phyloP scores from a whole-genome alignment of 2,113 vertebrate genomes.

The Laterallus jamaicensis region DNA sequence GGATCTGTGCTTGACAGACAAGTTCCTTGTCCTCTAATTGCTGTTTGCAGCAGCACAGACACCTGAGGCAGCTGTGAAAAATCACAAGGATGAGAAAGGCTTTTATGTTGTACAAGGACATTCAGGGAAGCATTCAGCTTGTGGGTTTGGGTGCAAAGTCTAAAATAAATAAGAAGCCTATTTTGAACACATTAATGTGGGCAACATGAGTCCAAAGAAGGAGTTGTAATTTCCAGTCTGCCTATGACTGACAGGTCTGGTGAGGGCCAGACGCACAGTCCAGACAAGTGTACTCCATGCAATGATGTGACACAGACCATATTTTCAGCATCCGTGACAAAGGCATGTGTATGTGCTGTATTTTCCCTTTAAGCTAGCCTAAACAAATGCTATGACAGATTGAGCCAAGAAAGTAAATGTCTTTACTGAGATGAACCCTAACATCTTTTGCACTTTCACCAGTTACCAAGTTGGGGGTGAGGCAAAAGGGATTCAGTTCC shows the following conservation, averaged over 20 bases:
- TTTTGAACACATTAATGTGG: background rate
- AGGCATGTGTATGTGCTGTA: background rate
- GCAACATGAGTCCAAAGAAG: background rate
- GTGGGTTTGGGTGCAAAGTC: background rate
- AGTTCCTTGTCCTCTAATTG: conserved; percentile 37
- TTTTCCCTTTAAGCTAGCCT: background rate
- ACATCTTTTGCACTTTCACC: background rate
- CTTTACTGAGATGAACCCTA: background rate
- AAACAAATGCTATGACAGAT: background rate
- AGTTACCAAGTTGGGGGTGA: background rate
- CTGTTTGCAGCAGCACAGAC: conserved; percentile 7
- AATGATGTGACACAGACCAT: background rate
- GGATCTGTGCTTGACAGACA: conserved; percentile 13
- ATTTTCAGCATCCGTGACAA: background rate
- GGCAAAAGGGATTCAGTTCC: background rate
- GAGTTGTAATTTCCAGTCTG: background rate
- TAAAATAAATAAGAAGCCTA: background rate
- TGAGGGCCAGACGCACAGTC: background rate
- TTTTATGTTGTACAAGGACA: conserved; percentile 16
- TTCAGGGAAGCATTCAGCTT: background rate
- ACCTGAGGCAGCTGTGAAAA: conserved; percentile 4
- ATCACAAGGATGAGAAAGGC: conserved; percentile 7
- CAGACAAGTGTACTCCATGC: background rate
- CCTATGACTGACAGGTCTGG: background rate
- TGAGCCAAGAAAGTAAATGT: background rate